Base-by-base conservation (phyloP, 2,888 invertebrate species). In the Sesamia inferens region DNA sequence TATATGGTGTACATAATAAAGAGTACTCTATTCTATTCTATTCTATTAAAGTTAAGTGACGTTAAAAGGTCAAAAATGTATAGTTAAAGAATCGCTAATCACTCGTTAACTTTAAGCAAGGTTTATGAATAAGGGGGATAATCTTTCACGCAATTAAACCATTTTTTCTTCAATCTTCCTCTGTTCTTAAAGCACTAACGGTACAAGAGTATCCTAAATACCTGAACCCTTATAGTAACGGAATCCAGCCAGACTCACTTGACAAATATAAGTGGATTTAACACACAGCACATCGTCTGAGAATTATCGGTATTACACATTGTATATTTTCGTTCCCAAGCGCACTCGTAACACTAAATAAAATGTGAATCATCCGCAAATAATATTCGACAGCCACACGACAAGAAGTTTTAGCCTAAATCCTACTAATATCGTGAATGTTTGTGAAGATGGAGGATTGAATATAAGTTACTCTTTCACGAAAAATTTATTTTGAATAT, bases 261-360 rank as follows among this genome's bases (percentile, higher is more conserved):
- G 76, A 70, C 76, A 68, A 65, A 68, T 3, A 4, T 7, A 13
- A 54, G 73, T 61, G 65, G 57, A 80, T 83, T 24, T 66, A 83
- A 68, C 51, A 47, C 31, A 11, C 51, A 59, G 66, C 84, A 13
- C 80, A 80, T 58, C 76, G 84, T 83, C 81, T 55, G 61, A 66
- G 68, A 51, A 83, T 83, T 84, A 71, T 74, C 66, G 68, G 76
- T n/a, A n/a, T n/a, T n/a, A 76, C 51, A 57, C 65, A n/a, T 68
- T 75, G 70, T 80, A 75, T 81, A 81, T 83, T 80, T 83, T 68
- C 66, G 81, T 70, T 80, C 11, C 10, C 42, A 54, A 74, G 65
- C 61, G 16, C 42, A 57, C 42, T 31, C 80, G 67, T 68, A 59
- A 68, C 48, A n/a, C 7, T 39, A n/a, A 62, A 68, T 68, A 65